A percentile compares a stretch with the other conserved stretches of the same genome.
These are phyloP conservation scores for Adoxophyes honmai DNA, from an alignment of 1,140 invertebrate species.

Conservation along the genomic window DNA sequence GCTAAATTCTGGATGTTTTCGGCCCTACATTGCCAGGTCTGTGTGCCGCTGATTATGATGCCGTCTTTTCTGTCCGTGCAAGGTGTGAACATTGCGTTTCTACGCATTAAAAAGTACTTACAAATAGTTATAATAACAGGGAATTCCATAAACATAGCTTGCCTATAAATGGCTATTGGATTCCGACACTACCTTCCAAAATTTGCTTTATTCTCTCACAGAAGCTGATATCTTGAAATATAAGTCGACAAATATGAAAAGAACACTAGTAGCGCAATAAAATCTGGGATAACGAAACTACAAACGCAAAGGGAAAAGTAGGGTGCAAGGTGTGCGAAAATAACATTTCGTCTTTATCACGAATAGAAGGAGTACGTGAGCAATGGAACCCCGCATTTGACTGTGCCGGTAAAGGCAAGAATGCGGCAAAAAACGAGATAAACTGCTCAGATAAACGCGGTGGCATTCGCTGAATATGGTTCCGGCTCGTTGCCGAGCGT, in stretches of 20 bases:
- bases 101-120: too few species aligned
- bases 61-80: constrained; percentile 14
- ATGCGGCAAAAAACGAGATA: constrained; percentile 27
- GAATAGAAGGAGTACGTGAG: constrained; percentile 1
- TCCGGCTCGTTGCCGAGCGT: constrained; percentile 3
- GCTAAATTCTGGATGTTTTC: constrained; percentile 55
- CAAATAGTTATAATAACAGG: too few species aligned
- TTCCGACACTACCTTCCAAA: too few species aligned
- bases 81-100: background rate
- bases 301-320: background rate
- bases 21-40: constrained; percentile 31
- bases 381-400: constrained; percentile 1
- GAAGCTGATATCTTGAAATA: too few species aligned
- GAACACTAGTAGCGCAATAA: too few species aligned
- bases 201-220: too few species aligned
- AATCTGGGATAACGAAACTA: too few species aligned
- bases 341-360: constrained; percentile 14
- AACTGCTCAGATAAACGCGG: constrained; percentile 26
- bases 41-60: constrained; percentile 57
- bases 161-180: too few species aligned
- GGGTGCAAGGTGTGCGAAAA: constrained; percentile 2
- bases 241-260: too few species aligned
- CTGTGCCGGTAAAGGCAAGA: background rate
- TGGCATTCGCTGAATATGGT: constrained; percentile 24
- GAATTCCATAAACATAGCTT: too few species aligned